phyloP scores from a whole-genome alignment of 2,113 vertebrate species.

The Gnathonemus echidnorhynchus region DNA sequence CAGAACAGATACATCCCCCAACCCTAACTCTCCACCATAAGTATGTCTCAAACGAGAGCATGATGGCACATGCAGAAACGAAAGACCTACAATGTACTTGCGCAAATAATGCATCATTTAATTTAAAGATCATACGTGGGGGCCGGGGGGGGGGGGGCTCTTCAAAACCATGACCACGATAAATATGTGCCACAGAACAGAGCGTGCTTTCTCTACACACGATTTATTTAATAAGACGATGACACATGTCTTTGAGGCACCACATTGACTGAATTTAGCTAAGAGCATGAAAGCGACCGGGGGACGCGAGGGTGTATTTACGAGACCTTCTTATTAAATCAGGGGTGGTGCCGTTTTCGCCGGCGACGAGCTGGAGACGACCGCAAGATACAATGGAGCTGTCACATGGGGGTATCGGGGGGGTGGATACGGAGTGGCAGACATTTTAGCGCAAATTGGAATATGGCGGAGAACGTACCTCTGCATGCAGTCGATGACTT shows the following conservation, averaged over 20 bases:
- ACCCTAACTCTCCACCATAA: background rate
- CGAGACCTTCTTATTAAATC: conserved; percentile 16
- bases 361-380: background rate
- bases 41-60: background rate
- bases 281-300: background rate
- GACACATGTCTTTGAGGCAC: background rate
- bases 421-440: background rate
- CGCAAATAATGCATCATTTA: background rate
- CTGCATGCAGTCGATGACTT: background rate
- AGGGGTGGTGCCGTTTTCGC: background rate
- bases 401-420: background rate
- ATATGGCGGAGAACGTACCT: background rate
- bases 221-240: background rate
- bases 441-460: background rate
- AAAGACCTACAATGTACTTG: background rate
- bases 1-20: background rate
- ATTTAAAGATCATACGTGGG: background rate
- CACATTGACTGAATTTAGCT: background rate
- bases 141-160: background rate
- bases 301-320: conserved; percentile 10
- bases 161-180: background rate
- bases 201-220: background rate
- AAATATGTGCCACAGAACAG: background rate
- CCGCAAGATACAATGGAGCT: background rate
- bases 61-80: background rate